phyloP scores from a whole-genome alignment of 2,888 invertebrate genomes.

The Brenthis hecate region DNA sequence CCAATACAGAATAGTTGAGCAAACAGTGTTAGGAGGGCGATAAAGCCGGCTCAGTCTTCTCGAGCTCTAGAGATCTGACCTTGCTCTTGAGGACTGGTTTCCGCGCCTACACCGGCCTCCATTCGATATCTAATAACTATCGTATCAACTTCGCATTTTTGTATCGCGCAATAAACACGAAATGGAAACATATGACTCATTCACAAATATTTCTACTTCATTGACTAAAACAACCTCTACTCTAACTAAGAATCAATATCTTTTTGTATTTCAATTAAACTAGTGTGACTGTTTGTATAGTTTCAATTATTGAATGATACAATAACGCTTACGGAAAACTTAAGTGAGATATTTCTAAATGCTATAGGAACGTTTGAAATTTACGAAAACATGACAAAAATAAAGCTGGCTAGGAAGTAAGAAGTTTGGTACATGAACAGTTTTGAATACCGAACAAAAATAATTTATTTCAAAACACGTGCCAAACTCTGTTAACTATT shows the following conservation, averaged over 20 bases:
- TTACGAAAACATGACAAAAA: conserved; percentile 1
- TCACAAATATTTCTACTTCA: conserved; percentile 30
- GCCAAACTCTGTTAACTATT: no score
- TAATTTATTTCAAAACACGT: no score
- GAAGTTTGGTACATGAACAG: conserved; percentile 3
- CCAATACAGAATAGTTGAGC: conserved; percentile 26
- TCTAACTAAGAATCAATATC: no score
- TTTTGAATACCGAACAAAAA: background rate
- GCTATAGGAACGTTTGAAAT: no score
- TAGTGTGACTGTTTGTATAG: background rate
- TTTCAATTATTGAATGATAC: no score
- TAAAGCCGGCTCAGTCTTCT: conserved; percentile 34
- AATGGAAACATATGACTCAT: conserved; percentile 35
- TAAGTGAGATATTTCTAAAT: no score
- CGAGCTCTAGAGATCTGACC: conserved; percentile 51
- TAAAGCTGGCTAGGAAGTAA: conserved; percentile 9
- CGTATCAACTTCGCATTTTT: conserved; percentile 34
- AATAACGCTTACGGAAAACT: no score
- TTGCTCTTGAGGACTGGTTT: conserved; percentile 72
- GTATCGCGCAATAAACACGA: conserved; percentile 27
- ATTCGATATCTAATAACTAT: conserved; percentile 42
- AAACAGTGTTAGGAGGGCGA: conserved; percentile 40
- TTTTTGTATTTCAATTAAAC: background rate
- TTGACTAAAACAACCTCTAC: conserved; percentile 16
- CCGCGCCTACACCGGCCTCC: conserved; percentile 69